Percentiles rank a stretch among this genome's conserved stretches.
Evolutionary conservation across 2,888 invertebrate genomes (phyloP).

Genomic region (Zaprionus obscuricornis): DNA sequence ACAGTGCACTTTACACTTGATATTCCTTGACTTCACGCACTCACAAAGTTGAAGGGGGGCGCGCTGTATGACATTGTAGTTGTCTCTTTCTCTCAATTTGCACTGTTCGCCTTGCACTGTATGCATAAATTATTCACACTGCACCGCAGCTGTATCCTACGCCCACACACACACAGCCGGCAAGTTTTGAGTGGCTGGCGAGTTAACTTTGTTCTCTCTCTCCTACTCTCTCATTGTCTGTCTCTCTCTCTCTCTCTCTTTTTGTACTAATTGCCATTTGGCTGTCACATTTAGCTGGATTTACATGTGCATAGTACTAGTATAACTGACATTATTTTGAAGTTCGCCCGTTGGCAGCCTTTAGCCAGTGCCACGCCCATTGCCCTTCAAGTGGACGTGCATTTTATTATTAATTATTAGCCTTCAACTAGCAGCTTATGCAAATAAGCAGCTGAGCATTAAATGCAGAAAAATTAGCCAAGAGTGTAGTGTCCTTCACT

Average conservation of each 20-base stretch:
- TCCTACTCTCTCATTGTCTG: not conserved
- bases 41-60: no score
- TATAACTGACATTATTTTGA: constrained; percentile 59
- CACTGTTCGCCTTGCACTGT: not conserved
- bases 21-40: no score
- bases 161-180: not conserved
- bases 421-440: constrained; percentile 50
- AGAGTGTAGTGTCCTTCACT: no score
- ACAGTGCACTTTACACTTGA: no score
- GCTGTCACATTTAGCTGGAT: constrained; percentile 71
- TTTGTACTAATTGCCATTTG: constrained; percentile 66
- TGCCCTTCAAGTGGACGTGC: constrained; percentile 43
- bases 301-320: constrained; percentile 74
- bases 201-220: no score
- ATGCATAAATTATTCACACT: constrained; percentile 26
- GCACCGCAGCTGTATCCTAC: no score
- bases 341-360: constrained; percentile 45
- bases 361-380: constrained; percentile 14
- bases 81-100: no score
- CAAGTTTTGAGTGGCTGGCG: no score
- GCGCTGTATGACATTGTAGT: not conserved
- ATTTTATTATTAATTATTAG: constrained; percentile 67
- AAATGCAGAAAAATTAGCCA: constrained; percentile 67
- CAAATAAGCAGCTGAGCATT: constrained; percentile 58
- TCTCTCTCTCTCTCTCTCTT: no score